Evolutionary conservation across 2,113 vertebrate species (phyloP).

Genomic region (Tiliqua scincoides): DNA sequence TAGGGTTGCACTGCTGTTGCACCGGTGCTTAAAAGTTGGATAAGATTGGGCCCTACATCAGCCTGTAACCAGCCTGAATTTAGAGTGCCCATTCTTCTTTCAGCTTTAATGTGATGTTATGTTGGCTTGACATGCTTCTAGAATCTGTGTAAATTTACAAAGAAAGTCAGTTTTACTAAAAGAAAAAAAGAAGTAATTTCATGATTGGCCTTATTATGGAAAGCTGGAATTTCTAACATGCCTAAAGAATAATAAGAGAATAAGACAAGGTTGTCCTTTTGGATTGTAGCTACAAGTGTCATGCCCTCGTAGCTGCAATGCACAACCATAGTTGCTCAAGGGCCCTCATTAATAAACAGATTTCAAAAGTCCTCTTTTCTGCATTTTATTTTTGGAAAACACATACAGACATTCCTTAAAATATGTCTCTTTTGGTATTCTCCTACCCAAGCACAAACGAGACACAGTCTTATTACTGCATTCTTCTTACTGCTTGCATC

Average conservation of each 20-base stretch:
- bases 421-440: slow-evolving; percentile 2
- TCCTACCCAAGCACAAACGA: slow-evolving; percentile 21
- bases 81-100: no score
- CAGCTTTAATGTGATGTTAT: no score
- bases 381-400: not conserved
- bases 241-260: not conserved
- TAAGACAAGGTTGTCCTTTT: not conserved
- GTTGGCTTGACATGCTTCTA: not conserved
- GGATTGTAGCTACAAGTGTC: not conserved
- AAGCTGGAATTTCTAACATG: not conserved
- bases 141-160: not conserved
- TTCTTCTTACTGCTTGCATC: not conserved
- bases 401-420: not conserved
- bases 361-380: not conserved
- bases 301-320: no score
- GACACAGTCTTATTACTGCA: not conserved
- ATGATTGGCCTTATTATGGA: not conserved
- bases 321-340: not conserved
- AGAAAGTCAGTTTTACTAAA: not conserved
- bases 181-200: not conserved
- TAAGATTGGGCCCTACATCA: no score
- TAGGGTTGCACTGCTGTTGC: no score
- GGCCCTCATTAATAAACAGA: not conserved
- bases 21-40: no score
- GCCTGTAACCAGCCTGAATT: no score